phyloP scores from a whole-genome alignment of 2,113 vertebrate genomes.

The Megaceryle torquata region DNA sequence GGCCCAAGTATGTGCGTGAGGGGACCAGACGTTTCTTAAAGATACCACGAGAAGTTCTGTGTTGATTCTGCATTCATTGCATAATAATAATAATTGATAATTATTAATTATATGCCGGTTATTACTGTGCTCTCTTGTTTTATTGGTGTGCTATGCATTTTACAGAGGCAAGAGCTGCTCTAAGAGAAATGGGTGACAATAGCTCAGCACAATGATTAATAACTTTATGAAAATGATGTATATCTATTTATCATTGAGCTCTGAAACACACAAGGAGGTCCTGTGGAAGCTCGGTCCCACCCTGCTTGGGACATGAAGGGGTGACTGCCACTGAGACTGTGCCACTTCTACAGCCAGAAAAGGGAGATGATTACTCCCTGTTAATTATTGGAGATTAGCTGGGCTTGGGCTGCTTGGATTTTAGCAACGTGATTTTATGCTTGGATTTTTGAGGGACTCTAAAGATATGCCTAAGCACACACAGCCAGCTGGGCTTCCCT shows the following conservation, averaged over 20 bases:
- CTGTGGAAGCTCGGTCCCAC: rapidly evolving
- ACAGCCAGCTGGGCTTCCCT: neutral
- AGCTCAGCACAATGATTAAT: neutral
- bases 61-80: constrained; percentile 11
- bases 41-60: neutral
- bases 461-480: neutral
- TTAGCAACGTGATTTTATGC: neutral
- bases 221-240: neutral
- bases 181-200: constrained; percentile 4
- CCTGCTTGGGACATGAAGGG: neutral
- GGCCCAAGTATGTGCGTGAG: neutral
- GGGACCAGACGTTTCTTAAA: neutral
- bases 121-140: neutral
- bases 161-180: neutral
- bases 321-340: neutral
- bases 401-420: neutral
- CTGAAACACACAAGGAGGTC: neutral
- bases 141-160: neutral
- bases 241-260: neutral
- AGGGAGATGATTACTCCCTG: neutral
- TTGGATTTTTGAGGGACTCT: neutral
- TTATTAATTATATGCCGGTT: constrained; percentile 34
- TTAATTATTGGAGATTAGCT: neutral
- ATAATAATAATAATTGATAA: neutral
- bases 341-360: neutral